A percentile compares a stretch with the other conserved stretches of the same genome.
Evolutionary conservation across 2,888 invertebrate genomes (phyloP).

Genomic region (Eupithecia insigniata): DNA sequence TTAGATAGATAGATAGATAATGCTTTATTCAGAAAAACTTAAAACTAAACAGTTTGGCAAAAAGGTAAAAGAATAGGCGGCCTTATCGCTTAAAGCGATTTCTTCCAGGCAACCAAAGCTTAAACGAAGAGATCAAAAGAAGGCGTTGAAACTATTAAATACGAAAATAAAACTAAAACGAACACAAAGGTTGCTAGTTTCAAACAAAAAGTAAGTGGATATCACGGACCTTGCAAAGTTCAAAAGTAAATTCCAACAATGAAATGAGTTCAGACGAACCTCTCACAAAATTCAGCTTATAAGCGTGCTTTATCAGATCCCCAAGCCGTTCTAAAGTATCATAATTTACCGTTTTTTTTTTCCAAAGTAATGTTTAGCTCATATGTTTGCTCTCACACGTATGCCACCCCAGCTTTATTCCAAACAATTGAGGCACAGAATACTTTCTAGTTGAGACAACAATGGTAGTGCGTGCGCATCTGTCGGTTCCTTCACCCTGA

Average conservation of each 20-base stretch:
- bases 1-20: too few relatives aligned
- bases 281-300: neutral
- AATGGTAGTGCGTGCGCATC: slow-evolving; percentile 76
- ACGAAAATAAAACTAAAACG: too few relatives aligned
- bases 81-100: too few relatives aligned
- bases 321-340: slow-evolving; percentile 39
- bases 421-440: slow-evolving; percentile 59
- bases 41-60: too few relatives aligned
- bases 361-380: slow-evolving; percentile 63
- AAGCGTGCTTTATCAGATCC: slow-evolving; percentile 19
- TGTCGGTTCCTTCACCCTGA: slow-evolving; percentile 61
- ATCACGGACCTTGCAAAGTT: neutral
- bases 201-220: neutral
- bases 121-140: too few relatives aligned
- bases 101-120: too few relatives aligned
- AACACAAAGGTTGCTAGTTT: too few relatives aligned
- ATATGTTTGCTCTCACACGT: slow-evolving; percentile 72
- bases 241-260: slow-evolving; percentile 3
- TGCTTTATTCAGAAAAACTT: too few relatives aligned
- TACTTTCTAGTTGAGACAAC: slow-evolving; percentile 53
- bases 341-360: slow-evolving; percentile 55
- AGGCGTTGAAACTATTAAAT: too few relatives aligned
- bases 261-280: neutral
- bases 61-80: too few relatives aligned
- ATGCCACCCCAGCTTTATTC: slow-evolving; percentile 66